Percentiles rank a stretch among this genome's conserved stretches.
Conservation (phyloP, 2,797 vertebrate species). For the Notolepis coatsorum region DNA sequence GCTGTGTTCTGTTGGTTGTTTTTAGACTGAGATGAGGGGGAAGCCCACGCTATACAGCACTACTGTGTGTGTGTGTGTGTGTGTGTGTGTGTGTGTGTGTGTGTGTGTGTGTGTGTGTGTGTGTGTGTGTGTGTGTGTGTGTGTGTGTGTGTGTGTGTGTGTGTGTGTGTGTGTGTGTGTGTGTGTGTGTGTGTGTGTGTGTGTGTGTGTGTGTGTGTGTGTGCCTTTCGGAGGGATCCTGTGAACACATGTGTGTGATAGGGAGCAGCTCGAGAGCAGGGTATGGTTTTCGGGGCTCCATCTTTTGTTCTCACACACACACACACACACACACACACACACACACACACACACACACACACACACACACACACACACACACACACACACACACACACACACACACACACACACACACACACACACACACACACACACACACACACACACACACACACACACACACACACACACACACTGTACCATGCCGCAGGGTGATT, state of each 20-base stretch:
- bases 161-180: neutral
- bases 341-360: slow-evolving; percentile 1
- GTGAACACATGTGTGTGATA: slow-evolving; percentile 76
- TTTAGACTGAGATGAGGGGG: slow-evolving; percentile 21
- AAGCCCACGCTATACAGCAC: slow-evolving; percentile 16
- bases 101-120: slow-evolving; percentile 4
- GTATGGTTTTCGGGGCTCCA: slow-evolving; percentile 62
- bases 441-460: slow-evolving; percentile 22
- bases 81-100: slow-evolving; percentile 3
- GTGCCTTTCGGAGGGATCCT: slow-evolving; percentile 47
- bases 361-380: slow-evolving; percentile 31
- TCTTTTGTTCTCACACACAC: slow-evolving; percentile 49
- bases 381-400: slow-evolving; percentile 11
- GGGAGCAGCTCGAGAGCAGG: slow-evolving; percentile 49
- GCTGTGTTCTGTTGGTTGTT: slow-evolving; percentile 52
- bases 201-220: neutral
- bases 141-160: neutral
- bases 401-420: slow-evolving; percentile 12
- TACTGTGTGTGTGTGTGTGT: neutral
- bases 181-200: slow-evolving; percentile 17
- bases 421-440: neutral
- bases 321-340: slow-evolving; percentile 9
- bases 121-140: slow-evolving; percentile 12
- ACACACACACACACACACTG: slow-evolving; percentile 38
- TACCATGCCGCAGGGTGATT: slow-evolving; percentile 76